Conservation (phyloP, 2,888 invertebrate species). For the Polyploca ridens region DNA sequence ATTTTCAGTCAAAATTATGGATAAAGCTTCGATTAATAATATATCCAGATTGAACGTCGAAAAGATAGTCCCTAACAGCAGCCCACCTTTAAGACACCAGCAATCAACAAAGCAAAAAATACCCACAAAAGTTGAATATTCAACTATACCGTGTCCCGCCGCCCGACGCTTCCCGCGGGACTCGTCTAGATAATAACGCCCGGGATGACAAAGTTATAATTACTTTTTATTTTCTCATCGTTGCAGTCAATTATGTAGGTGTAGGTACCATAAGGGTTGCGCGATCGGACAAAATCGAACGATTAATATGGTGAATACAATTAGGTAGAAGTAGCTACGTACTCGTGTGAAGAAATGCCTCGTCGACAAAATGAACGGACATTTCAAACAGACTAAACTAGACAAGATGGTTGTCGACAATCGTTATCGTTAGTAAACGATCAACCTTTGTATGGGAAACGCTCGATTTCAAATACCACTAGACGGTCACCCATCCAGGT, state of each 20-base stretch:
- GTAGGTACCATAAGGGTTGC: conserved; percentile 25
- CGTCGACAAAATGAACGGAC: no score
- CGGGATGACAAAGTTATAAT: conserved; percentile 66
- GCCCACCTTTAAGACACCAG: neutral
- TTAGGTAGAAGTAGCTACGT: no score
- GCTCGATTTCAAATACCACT: no score
- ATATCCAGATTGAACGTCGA: no score
- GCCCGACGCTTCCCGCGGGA: conserved; percentile 35
- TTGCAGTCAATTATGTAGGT: conserved; percentile 46
- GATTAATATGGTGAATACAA: no score
- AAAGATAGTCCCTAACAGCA: no score
- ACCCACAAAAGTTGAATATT: neutral
- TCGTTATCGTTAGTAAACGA: no score
- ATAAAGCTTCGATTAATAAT: neutral
- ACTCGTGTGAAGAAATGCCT: no score
- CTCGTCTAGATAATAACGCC: conserved; percentile 51
- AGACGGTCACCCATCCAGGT: no score
- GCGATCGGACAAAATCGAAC: neutral
- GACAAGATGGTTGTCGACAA: no score
- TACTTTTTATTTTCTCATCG: conserved; percentile 63
- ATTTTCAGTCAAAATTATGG: neutral
- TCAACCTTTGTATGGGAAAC: no score
- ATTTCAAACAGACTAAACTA: no score
- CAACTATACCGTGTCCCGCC: neutral
- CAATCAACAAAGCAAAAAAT: neutral